Base-by-base conservation (phyloP, 2,113 vertebrate genomes). In the Narcine bancroftii region DNA sequence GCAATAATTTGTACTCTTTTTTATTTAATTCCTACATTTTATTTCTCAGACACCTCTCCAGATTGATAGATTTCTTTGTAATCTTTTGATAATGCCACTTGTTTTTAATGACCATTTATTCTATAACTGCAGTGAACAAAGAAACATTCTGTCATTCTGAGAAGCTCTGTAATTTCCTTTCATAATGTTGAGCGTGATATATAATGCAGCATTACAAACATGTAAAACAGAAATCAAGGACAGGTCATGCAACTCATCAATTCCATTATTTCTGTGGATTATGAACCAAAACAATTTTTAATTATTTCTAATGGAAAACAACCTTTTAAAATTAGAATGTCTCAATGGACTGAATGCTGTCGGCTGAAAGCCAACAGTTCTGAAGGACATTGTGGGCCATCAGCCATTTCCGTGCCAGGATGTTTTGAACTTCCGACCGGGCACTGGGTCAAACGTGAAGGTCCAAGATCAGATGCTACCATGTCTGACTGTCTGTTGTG, bases 11-110 rank as follows among this genome's bases (percentile, higher is more conserved):
- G 87, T 91, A 91, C 39, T 66, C 89, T 71, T 87, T 87, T 87
- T 87, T 87, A 87, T 56, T 87, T 87, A 87, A 87, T 87, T 60
- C 81, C 81, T 29, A 91, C 89, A 91, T 91, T 91, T 91, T 66
- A 39, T 91, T 91, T 71, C 24, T 91, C 39, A 69, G 36, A 91
- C 89, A 91, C 71, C 60, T 42, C 87, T 89, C 87, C 65, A 47
- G 42, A 91, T 91, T 91, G 89, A 91, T 91, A 42, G 39, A 63
- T 66, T 26, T 91, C 19, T 91, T 91, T 42, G 26, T 47, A 91
- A 91, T 21, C 39, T 65, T 69, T 91, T 91, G 60, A 42, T 60
- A 69, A 91, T 24, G 42, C 42, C 89, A 69, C 63, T 91, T 91
- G 85, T 36, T 89, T 89, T 89, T 89, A 63, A 36, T 65, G 89